phyloP scores from a whole-genome alignment of 2,113 vertebrate genomes.

The Sporophila hypoxantha region DNA sequence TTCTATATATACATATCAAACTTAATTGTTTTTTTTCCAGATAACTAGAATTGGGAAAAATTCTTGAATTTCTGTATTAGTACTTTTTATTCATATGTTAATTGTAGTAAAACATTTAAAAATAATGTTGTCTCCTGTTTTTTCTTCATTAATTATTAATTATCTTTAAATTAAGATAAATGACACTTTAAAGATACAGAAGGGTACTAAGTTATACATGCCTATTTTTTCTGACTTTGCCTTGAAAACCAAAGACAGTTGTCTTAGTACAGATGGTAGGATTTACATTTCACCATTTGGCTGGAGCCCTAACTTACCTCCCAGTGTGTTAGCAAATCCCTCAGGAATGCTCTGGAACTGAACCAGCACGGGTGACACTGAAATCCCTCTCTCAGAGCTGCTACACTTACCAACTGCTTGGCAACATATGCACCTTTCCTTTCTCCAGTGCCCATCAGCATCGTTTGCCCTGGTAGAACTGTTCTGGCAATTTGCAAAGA shows the following conservation, averaged over 20 bases:
- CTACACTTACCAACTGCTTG: background rate
- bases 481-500: background rate
- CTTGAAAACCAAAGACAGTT: background rate
- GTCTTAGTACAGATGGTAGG: background rate
- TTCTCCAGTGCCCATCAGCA: background rate
- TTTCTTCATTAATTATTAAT: background rate
- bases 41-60: background rate
- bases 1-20: background rate
- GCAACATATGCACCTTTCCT: background rate
- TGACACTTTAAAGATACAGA: background rate
- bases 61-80: background rate
- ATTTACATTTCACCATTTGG: background rate
- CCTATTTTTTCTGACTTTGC: background rate
- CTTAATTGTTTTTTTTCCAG: background rate
- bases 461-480: background rate
- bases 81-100: background rate
- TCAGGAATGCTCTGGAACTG: background rate
- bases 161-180: background rate
- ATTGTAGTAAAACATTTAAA: background rate
- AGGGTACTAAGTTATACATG: background rate
- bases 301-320: background rate
- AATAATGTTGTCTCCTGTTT: background rate
- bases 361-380: background rate
- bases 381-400: background rate
- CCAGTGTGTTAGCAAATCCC: background rate